Conservation (phyloP, 1,140 invertebrate species). For the Venturia canescens region DNA sequence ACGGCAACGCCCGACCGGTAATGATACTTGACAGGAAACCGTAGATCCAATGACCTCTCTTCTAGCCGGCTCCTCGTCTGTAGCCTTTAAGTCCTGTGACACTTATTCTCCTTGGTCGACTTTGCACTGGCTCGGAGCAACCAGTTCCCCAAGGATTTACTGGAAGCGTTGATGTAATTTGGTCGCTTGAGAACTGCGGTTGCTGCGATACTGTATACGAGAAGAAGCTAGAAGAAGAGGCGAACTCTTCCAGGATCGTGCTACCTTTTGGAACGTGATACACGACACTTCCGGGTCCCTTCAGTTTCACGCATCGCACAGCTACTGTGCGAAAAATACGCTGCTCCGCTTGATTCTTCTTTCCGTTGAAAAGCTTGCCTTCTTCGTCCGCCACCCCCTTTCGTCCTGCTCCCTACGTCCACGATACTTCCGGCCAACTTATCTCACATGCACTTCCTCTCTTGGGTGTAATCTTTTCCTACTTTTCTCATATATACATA, state of each 20-base stretch:
- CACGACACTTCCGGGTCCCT: slow-evolving; percentile 48
- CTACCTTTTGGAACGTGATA: slow-evolving; percentile 53
- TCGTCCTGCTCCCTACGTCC: not conserved
- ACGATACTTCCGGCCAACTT: slow-evolving; percentile 35
- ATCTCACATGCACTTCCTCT: slow-evolving; percentile 36
- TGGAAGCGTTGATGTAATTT: slow-evolving; percentile 28
- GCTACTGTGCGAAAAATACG: slow-evolving; percentile 46
- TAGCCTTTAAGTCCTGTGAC: slow-evolving; percentile 1
- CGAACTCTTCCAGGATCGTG: slow-evolving; percentile 46
- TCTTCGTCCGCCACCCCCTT: not conserved
- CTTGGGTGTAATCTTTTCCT: not conserved
- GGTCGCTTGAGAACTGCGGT: not conserved
- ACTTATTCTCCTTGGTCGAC: slow-evolving; percentile 22
- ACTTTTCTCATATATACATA: not conserved
- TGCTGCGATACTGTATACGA: not conserved
- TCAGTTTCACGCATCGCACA: slow-evolving; percentile 54
- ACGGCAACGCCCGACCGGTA: slow-evolving; percentile 26
- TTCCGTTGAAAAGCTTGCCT: not conserved
- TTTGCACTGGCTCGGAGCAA: not conserved
- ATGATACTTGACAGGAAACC: slow-evolving; percentile 25
- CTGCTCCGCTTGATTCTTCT: slow-evolving; percentile 44
- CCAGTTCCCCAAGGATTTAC: slow-evolving; percentile 23
- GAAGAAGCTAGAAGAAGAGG: slow-evolving; percentile 31
- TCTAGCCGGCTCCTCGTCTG: slow-evolving; percentile 12
- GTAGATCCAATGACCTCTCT: not conserved